phyloP scores from a whole-genome alignment of 2,113 vertebrate genomes.

The Cochlearius cochlearius region DNA sequence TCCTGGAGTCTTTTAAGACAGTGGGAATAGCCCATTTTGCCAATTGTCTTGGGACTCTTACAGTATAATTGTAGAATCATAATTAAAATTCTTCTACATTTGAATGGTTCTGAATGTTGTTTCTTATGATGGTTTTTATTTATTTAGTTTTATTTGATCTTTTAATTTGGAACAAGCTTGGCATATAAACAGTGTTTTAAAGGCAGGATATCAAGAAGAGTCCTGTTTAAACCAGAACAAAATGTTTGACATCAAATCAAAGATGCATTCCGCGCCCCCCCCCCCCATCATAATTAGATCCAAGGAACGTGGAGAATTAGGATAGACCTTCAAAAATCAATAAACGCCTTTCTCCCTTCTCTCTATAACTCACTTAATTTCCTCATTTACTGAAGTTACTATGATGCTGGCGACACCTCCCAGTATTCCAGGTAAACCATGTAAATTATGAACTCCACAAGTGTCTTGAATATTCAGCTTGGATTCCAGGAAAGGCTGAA shows the following conservation, averaged over 20 bases:
- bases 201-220: background rate
- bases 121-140: background rate
- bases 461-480: slow-evolving; percentile 91
- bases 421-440: slow-evolving; percentile 92
- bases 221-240: background rate
- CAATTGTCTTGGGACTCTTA: background rate
- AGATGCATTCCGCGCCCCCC: background rate
- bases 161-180: background rate
- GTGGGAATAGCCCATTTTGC: background rate
- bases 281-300: background rate
- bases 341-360: background rate
- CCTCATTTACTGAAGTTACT: slow-evolving; percentile 59
- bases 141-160: background rate
- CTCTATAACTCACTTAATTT: slow-evolving; percentile 51
- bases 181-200: background rate
- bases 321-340: background rate
- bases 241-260: background rate
- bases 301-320: background rate
- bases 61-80: background rate
- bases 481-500: slow-evolving; percentile 84
- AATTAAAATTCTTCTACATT: background rate
- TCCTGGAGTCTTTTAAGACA: background rate
- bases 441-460: slow-evolving; percentile 94
- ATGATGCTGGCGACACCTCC: slow-evolving; percentile 87
- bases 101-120: background rate